Evolutionary conservation across 2,888 invertebrate genomes (phyloP).

Genomic region (Hetaerina titia): DNA sequence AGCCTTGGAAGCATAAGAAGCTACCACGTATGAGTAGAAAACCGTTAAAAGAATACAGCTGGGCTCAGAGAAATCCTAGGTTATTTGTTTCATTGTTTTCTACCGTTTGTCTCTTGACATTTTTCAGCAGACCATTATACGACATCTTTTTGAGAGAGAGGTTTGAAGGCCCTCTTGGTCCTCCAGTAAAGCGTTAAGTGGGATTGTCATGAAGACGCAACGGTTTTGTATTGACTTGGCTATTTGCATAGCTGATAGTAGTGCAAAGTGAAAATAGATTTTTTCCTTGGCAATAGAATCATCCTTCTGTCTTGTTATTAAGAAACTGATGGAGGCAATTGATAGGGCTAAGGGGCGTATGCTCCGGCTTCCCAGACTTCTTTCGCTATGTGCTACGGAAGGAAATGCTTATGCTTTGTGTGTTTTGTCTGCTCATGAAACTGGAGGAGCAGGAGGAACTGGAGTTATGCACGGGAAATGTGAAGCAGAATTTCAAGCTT

Average conservation of each 20-base stretch:
- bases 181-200: constrained; percentile 69
- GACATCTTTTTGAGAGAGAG: constrained; percentile 80
- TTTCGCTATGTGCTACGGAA: constrained; percentile 86
- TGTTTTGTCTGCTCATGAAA: constrained; percentile 85
- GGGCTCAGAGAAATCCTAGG: constrained; percentile 82
- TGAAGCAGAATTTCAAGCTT: constrained; percentile 86
- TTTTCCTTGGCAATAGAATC: not conserved
- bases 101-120: constrained; percentile 78
- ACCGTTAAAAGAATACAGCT: constrained; percentile 79
- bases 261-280: not conserved
- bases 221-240: not conserved
- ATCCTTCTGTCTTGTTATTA: not conserved
- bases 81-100: constrained; percentile 77
- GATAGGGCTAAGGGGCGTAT: constrained; percentile 86
- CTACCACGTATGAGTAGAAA: constrained; percentile 66
- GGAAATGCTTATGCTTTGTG: constrained; percentile 88
- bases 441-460: constrained; percentile 78
- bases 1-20: not conserved
- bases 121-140: constrained; percentile 87
- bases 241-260: not conserved
- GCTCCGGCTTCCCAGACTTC: constrained; percentile 85
- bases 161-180: constrained; percentile 73
- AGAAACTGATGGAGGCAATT: constrained; percentile 87
- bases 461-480: constrained; percentile 82
- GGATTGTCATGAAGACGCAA: not conserved